Evolutionary conservation across 2,888 invertebrate genomes (phyloP), one percentile per base, ranked within the genome.

Genomic region (Zootermopsis nevadensis): DNA sequence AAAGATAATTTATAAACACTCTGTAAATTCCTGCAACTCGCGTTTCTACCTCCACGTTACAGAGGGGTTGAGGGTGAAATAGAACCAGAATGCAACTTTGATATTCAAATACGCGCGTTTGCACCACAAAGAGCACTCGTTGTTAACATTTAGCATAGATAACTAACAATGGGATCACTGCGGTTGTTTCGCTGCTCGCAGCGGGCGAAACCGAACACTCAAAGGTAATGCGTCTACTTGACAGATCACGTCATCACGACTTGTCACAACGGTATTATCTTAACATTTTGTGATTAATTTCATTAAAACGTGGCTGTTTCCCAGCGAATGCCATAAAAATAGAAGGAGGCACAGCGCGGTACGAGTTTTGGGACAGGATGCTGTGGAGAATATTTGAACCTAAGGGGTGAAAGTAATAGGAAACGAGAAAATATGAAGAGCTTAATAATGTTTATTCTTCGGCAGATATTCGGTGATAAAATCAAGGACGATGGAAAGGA

Each of bases 141-240:
- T 60, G 60, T 60, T 60, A 60, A 60, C 60, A 60, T 60, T 60
- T 60, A 60, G 60, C 60, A 60, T 60, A 60, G 60, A 60, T 60
- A 60, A 60, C 60, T 60, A 60, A 60, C 60, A 60, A 60, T 60
- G 60, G 60, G 27, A n/a, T 12, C 60, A 6, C 60, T 60, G 60
- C 27, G 60, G 60, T 60, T 27, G 60, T 1, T 60, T 27, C 27
- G n/a, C 27, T 27, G n/a, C n/a, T n/a, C 60, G n/a, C 60, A 48
- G 19, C n/a, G 60, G n/a, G 12, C 8, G 60, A 27, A 60, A 60
- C 60, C 60, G 8, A 27, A 60, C 27, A 60, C 60, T 60, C 60
- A 60, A 60, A 60, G 60, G 60, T 48, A 48, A 24, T 24, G 53
- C 53, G 22, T 19, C 53, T 53, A 15, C 53, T 60, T n/a, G 60